Conservation (phyloP, 30 jellyfish, hydroid and myxozoan genomes). For the Clytia hemisphaerica region DNA sequence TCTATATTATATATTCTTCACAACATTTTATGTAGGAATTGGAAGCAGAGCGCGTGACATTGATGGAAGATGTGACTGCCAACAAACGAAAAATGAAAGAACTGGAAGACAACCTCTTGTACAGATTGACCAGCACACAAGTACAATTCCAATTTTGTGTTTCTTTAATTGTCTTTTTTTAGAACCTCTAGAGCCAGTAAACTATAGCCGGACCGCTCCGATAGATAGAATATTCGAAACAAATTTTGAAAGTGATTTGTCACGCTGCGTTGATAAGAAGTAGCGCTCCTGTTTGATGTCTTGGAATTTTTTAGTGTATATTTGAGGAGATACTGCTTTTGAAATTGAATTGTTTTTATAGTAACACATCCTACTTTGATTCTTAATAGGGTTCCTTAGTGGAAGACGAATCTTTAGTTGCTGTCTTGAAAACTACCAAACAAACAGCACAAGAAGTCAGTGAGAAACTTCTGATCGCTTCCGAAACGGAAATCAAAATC, state of each 20-base stretch:
- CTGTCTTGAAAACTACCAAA: constrained; percentile 82
- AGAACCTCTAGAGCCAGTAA: no score
- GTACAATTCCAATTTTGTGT: constrained; percentile 17
- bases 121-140: constrained; percentile 79
- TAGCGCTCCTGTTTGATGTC: no score
- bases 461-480: constrained; percentile 78
- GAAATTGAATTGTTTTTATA: no score
- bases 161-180: neutral
- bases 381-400: constrained; percentile 91
- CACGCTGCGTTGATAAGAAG: no score
- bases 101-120: constrained; percentile 69
- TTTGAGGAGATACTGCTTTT: no score
- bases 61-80: constrained; percentile 84
- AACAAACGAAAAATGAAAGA: constrained; percentile 91
- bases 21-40: constrained; percentile 46
- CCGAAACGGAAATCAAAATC: constrained; percentile 84
- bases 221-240: no score
- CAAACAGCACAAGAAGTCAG: constrained; percentile 93
- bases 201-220: no score
- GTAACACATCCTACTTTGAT: no score
- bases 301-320: no score
- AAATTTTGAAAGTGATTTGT: no score
- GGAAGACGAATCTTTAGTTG: constrained; percentile 84
- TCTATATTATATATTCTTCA: no score
- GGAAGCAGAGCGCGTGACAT: constrained; percentile 79